phyloP scores from a whole-genome alignment of 2,113 vertebrate species.

The Lagopus leucura region DNA sequence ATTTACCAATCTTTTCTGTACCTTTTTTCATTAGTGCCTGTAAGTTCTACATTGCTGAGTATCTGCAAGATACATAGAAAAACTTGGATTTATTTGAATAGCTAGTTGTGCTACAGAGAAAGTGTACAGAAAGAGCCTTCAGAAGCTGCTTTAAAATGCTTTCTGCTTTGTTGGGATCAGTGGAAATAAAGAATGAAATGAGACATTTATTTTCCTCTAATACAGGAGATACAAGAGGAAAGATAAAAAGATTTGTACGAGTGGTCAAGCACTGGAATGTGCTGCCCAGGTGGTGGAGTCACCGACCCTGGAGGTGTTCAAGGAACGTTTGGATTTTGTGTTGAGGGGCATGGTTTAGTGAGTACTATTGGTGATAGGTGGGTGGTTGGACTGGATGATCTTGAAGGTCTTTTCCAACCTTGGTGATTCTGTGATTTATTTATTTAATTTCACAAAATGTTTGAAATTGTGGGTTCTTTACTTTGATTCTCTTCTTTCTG shows the following conservation, averaged over 20 bases:
- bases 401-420: too few species aligned
- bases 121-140: not conserved
- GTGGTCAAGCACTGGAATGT: too few species aligned
- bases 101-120: not conserved
- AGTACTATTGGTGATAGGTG: too few species aligned
- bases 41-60: not conserved
- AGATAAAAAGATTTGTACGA: not conserved
- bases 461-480: not conserved
- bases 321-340: too few species aligned
- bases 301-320: too few species aligned
- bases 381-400: too few species aligned
- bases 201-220: not conserved
- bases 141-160: not conserved
- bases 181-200: not conserved
- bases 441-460: not conserved
- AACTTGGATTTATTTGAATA: not conserved
- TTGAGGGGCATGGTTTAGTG: too few species aligned
- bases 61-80: not conserved
- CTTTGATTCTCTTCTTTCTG: not conserved
- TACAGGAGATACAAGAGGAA: not conserved
- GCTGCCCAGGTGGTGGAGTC: too few species aligned
- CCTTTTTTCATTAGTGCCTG: fast-evolving
- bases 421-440: not conserved
- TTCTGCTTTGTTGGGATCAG: fast-evolving
- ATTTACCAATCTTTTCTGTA: not conserved